Base-by-base conservation (phyloP, 1,140 invertebrate genomes). In the Bombus affinis region DNA sequence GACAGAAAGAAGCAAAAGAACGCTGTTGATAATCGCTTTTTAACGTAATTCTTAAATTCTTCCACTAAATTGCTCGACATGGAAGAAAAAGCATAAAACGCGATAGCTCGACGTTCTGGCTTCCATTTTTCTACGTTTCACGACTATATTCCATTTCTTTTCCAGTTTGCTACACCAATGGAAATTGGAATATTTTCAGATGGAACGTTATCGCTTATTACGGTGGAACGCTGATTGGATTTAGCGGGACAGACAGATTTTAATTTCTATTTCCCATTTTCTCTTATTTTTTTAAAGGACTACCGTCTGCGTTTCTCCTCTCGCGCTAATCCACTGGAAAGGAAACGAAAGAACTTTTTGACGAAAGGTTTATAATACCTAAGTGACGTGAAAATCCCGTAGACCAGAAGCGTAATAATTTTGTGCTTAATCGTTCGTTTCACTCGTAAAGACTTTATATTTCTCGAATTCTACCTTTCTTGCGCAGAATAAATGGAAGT, bases 181-280 rank as follows among this genome's bases (percentile, higher is more conserved):
- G 5, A 22, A 75, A 10, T 32, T 57, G 22, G 42, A 39, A 68
- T 79, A 79, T 66, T 79, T 79, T 35, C 77, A 37, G 62, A 47
- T 35, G 62, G 13, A 79, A 79, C 59, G 62, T 79, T 79, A 79
- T 66, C 59, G 77, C 62, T 76, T 44, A 79, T 68, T 79, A 76
- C 35, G 2, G 3, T 39, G 35, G 15, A 76, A 59, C 35, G 44
- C 42, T 22, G n/a, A n/a, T 12, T 42, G 37, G 32, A 57, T 59
- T 10, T 35, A 28, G 6, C 37, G 8, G 12, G 35, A 76, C 47
- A 75, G 47, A 28, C 39, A 44, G 62, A 47, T 68, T 44, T 79
- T 79, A 66, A 47, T 79, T 79, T 79, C 77, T 79, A 79, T 79
- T 79, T 79, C 37, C 39, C 37, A 12, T 77, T 77, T 44, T 35